Evolutionary conservation across 2,113 vertebrate genomes (phyloP).

Genomic region (Parotia lawesii): DNA sequence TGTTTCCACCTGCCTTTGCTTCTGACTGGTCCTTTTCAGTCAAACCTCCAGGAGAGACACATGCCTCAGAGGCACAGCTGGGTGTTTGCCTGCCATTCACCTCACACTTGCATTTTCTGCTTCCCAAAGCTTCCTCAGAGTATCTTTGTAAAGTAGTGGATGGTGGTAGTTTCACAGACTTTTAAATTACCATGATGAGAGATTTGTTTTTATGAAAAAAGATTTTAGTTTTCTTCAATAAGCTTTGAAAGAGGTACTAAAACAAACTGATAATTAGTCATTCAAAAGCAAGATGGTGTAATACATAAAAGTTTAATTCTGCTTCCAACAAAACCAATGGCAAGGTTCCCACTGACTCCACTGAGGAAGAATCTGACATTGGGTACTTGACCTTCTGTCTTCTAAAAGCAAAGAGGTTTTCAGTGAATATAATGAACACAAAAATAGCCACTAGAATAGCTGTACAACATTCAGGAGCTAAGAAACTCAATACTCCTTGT

Average conservation of each 20-base stretch:
- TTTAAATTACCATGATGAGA: not conserved
- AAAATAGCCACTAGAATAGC: not conserved
- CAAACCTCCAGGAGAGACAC: not conserved
- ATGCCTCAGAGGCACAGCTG: not conserved
- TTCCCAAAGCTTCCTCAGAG: not conserved
- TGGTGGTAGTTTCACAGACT: not conserved
- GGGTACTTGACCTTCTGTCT: not conserved
- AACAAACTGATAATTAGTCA: not conserved
- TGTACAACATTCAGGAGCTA: not conserved
- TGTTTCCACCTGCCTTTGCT: not conserved
- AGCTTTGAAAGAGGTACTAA: not conserved
- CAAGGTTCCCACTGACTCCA: not conserved
- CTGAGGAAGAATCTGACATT: not conserved
- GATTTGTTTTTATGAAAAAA: not conserved
- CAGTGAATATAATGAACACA: not conserved
- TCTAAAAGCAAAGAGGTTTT: not conserved
- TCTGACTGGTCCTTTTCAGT: not conserved
- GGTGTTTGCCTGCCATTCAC: not conserved
- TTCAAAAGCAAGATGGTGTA: not conserved
- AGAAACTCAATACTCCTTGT: not conserved
- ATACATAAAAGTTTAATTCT: not conserved
- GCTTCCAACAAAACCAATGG: not conserved
- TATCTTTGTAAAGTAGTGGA: not conserved
- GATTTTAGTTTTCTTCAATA: not conserved
- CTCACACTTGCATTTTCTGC: not conserved